Conservation (phyloP, 2,888 invertebrate species). For the Andrena trimmerana region DNA sequence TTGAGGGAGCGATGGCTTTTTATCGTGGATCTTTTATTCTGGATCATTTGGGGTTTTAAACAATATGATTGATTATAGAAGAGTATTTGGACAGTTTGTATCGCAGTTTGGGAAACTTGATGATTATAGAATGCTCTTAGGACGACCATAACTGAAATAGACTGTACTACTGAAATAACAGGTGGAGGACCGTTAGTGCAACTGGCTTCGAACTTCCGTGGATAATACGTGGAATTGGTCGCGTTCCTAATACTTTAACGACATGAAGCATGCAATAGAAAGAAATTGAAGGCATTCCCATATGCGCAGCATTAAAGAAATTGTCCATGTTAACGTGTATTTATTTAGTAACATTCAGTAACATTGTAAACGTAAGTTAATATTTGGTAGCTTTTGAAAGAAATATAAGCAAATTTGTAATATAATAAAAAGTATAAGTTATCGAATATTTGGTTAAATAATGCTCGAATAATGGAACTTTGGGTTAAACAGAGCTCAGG, state of each 20-base stretch:
- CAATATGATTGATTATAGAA: not conserved
- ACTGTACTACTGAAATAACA: slow-evolving; percentile 58
- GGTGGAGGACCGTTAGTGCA: slow-evolving; percentile 66
- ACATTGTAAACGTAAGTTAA: not conserved
- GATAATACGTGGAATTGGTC: slow-evolving; percentile 62
- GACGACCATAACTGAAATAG: slow-evolving; percentile 30
- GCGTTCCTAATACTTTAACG: slow-evolving; percentile 29
- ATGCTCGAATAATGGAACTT: no score
- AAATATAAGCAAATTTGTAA: not conserved
- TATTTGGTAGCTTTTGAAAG: not conserved
- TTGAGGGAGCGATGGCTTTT: no score
- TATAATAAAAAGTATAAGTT: not conserved
- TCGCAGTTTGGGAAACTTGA: not conserved
- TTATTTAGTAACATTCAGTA: not conserved
- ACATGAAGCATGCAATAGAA: slow-evolving; percentile 1
- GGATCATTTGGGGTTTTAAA: not conserved
- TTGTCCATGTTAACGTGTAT: not conserved
- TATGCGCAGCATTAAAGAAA: not conserved
- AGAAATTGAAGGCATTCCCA: not conserved
- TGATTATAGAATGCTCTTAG: not conserved
- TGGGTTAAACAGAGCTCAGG: no score
- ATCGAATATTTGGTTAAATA: no score
- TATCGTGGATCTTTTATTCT: no score
- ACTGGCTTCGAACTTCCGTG: slow-evolving; percentile 59
- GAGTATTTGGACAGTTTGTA: not conserved